These are phyloP conservation scores for Rhegmatorhina hoffmannsi DNA, from an alignment of 2,113 vertebrate species.

Conservation along the genomic window DNA sequence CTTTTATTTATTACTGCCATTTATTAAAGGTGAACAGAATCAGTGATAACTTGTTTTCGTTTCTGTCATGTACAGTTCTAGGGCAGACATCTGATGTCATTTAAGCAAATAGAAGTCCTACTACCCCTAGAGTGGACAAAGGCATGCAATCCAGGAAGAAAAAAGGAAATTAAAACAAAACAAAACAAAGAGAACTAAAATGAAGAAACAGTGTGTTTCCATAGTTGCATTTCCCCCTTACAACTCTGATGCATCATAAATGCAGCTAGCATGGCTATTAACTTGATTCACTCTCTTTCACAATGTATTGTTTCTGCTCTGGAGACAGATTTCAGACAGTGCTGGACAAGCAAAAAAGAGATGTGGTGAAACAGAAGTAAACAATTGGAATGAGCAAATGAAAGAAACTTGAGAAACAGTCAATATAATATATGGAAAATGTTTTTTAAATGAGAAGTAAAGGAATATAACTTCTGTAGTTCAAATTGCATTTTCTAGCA, in stretches of 20 bases:
- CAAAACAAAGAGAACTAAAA: neutral
- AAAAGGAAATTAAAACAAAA: neutral
- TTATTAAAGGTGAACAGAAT: neutral
- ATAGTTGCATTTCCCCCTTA: neutral
- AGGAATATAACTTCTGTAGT: neutral
- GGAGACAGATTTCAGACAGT: neutral
- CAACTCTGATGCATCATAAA: neutral
- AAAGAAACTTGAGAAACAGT: neutral
- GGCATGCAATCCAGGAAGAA: neutral
- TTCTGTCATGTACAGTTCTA: neutral
- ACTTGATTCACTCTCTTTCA: conserved; percentile 13
- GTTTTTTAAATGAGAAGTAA: neutral
- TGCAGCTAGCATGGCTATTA: neutral
- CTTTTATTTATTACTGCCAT: neutral
- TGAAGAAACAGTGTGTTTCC: neutral
- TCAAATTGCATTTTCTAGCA: neutral
- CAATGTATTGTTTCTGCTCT: neutral
- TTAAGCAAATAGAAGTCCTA: neutral
- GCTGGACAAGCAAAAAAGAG: neutral
- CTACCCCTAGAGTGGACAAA: neutral
- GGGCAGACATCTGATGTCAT: neutral
- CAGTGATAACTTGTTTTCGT: neutral
- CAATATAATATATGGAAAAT: neutral
- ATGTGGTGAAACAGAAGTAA: neutral
- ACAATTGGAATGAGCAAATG: neutral